Conservation (phyloP, 2,113 vertebrate species). For the Macquaria ambigua region DNA sequence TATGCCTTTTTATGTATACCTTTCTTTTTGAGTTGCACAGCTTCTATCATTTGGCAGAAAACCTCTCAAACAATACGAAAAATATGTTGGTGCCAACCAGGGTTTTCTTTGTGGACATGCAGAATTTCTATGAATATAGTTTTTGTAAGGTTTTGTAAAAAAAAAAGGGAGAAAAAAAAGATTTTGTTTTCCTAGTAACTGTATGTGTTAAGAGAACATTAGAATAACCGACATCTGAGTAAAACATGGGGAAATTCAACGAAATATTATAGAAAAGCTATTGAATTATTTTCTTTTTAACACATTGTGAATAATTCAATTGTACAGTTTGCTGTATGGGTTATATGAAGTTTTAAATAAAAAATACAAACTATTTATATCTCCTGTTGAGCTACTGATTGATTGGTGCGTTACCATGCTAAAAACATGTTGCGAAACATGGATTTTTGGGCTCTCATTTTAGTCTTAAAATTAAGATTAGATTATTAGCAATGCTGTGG, state of each 20-base stretch:
- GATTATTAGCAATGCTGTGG: neutral
- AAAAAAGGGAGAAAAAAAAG: constrained; percentile 78
- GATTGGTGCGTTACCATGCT: neutral
- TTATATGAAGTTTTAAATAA: constrained; percentile 99
- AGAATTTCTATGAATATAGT: constrained; percentile 99
- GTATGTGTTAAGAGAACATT: constrained; percentile 93
- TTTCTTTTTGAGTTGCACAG: constrained; percentile 71
- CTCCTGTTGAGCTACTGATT: constrained; percentile 33
- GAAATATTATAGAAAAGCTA: constrained; percentile 84
- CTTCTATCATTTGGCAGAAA: constrained; percentile 76
- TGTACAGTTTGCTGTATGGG: constrained; percentile 99
- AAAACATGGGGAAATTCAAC: constrained; percentile 71
- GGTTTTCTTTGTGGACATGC: constrained; percentile 95
- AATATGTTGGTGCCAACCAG: constrained; percentile 86
- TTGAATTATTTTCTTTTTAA: constrained; percentile 96
- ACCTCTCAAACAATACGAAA: constrained; percentile 74
- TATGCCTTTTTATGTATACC: constrained; percentile 69
- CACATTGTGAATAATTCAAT: constrained; percentile 99
- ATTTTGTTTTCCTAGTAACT: constrained; percentile 95
- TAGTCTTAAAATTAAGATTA: neutral
- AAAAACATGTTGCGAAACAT: no score
- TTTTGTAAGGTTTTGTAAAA: constrained; percentile 99
- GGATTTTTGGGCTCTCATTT: neutral
- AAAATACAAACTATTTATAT: constrained; percentile 81
- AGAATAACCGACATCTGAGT: constrained; percentile 89